phyloP scores from a whole-genome alignment of 2,888 invertebrate genomes.

The Acrocera orbiculus region DNA sequence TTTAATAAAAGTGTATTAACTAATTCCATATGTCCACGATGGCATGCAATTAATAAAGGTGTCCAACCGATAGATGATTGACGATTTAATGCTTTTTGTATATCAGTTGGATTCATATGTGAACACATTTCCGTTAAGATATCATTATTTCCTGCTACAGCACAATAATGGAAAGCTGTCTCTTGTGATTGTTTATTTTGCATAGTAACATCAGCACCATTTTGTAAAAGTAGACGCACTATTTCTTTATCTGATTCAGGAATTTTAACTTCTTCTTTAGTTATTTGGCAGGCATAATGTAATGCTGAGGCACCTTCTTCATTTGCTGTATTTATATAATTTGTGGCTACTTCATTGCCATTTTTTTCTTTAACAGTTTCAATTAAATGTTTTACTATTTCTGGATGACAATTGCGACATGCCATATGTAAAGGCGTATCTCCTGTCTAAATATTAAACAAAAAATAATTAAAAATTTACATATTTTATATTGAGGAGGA shows the following conservation, averaged over 20 bases:
- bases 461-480: background rate
- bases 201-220: constrained; percentile 76
- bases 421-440: constrained; percentile 94
- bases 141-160: constrained; percentile 88
- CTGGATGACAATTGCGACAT: constrained; percentile 66
- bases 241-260: constrained; percentile 70
- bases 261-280: constrained; percentile 56
- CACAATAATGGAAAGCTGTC: constrained; percentile 90
- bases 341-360: constrained; percentile 59
- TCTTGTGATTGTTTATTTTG: constrained; percentile 76
- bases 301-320: constrained; percentile 87
- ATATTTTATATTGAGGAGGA: no score
- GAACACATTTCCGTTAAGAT: constrained; percentile 86
- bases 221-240: constrained; percentile 72
- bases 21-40: constrained; percentile 87
- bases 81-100: constrained; percentile 86
- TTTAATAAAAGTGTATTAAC: constrained; percentile 77
- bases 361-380: constrained; percentile 59
- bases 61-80: constrained; percentile 95
- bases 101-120: constrained; percentile 72
- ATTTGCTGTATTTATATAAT: constrained; percentile 73
- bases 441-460: constrained; percentile 53
- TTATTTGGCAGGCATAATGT: constrained; percentile 85
- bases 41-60: constrained; percentile 87
- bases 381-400: constrained; percentile 73